phyloP scores from a whole-genome alignment of 30 jellyfish, hydroid and myxozoan genomes.

The Aurelia aurita region DNA sequence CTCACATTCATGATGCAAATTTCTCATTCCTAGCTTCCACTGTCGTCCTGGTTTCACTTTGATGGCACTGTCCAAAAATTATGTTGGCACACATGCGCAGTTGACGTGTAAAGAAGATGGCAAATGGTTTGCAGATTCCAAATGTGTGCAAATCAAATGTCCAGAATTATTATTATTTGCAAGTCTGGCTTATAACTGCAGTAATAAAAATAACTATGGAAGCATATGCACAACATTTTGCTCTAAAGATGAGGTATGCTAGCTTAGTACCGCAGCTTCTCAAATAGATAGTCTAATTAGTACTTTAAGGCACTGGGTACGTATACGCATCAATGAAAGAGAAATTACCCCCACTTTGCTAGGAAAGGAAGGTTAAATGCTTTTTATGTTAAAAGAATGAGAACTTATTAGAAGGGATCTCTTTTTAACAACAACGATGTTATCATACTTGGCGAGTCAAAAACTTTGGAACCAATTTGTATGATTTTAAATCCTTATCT shows the following conservation, averaged over 20 bases:
- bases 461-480: too few relatives aligned
- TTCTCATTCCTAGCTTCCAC: constrained; percentile 60
- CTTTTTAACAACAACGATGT: too few relatives aligned
- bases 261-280: too few relatives aligned
- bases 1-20: not conserved
- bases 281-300: too few relatives aligned
- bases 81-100: constrained; percentile 62
- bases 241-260: constrained; percentile 69
- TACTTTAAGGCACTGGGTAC: too few relatives aligned
- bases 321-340: too few relatives aligned
- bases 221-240: constrained; percentile 86
- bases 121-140: constrained; percentile 76
- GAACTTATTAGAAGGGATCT: too few relatives aligned
- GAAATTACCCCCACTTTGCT: too few relatives aligned
- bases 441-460: too few relatives aligned
- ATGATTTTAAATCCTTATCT: too few relatives aligned
- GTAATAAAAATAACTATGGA: constrained; percentile 64
- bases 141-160: constrained; percentile 70
- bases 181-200: constrained; percentile 74
- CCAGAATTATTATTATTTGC: constrained; percentile 60
- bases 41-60: constrained; percentile 82
- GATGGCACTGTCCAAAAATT: constrained; percentile 16
- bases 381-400: too few relatives aligned
- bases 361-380: too few relatives aligned
- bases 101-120: constrained; percentile 81